Conservation (phyloP, 30 jellyfish, hydroid and myxozoan species). For the Calvadosia cruxmelitensis region DNA sequence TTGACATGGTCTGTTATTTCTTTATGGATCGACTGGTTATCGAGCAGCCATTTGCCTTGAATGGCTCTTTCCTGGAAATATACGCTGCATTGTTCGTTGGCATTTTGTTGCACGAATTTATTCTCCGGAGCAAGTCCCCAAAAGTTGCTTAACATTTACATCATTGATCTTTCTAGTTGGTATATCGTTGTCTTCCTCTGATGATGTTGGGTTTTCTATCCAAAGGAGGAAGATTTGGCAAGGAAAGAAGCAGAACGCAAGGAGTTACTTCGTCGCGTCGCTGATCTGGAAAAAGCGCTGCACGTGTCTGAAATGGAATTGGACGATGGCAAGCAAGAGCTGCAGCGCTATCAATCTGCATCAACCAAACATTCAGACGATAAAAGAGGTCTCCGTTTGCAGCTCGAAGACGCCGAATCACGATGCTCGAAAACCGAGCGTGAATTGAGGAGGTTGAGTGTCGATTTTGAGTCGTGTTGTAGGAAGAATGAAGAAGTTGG, state of each 20-base stretch:
- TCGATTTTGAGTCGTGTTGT: neutral
- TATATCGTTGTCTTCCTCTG: too few relatives aligned
- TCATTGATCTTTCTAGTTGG: too few relatives aligned
- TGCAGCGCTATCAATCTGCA: slow-evolving; percentile 20
- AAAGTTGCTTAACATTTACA: too few relatives aligned
- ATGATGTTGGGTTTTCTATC: too few relatives aligned
- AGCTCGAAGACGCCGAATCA: slow-evolving; percentile 39
- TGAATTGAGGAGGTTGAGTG: neutral
- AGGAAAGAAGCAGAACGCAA: slow-evolving; percentile 31
- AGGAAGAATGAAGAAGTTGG: slow-evolving; percentile 15
- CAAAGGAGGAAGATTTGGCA: slow-evolving; percentile 57
- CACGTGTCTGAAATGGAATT: slow-evolving; percentile 26
- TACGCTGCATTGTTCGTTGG: too few relatives aligned
- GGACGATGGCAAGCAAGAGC: slow-evolving; percentile 11
- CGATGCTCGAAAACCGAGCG: slow-evolving; percentile 1
- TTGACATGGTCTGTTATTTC: too few relatives aligned
- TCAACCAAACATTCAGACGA: slow-evolving; percentile 40
- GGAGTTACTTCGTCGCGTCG: slow-evolving; percentile 15
- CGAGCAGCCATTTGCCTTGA: too few relatives aligned
- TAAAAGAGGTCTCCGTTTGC: slow-evolving; percentile 26
- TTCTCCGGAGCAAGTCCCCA: too few relatives aligned
- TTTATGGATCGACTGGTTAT: too few relatives aligned
- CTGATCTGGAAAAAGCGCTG: slow-evolving; percentile 19
- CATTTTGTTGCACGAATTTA: too few relatives aligned
- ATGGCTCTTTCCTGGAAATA: too few relatives aligned